These are phyloP conservation scores for Parotocinclus haroldoi DNA, from an alignment of 2,797 vertebrate genomes.

Conservation along the genomic window DNA sequence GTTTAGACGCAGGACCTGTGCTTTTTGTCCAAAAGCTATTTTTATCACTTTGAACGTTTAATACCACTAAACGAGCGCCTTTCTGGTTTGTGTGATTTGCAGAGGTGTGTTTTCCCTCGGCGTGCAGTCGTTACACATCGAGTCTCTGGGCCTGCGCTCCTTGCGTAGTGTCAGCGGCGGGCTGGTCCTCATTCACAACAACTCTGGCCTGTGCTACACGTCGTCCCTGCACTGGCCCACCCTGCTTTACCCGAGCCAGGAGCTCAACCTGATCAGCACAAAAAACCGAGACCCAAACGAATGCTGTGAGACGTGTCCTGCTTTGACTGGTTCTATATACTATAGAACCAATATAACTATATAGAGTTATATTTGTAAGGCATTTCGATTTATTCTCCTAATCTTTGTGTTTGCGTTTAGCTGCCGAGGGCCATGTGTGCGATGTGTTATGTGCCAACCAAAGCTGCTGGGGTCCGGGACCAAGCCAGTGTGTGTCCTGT, in stretches of 20 bases:
- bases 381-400: background rate
- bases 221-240: conserved; percentile 78
- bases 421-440: conserved; percentile 70
- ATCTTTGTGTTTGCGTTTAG: conserved; percentile 59
- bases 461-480: conserved; percentile 90
- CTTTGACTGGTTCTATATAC: too few species aligned
- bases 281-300: conserved; percentile 71
- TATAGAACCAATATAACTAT: too few species aligned
- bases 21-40: background rate
- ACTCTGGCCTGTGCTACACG: conserved; percentile 83
- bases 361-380: background rate
- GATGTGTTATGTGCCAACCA: conserved; percentile 74
- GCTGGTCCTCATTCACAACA: conserved; percentile 85
- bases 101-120: conserved; percentile 91
- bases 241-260: conserved; percentile 78
- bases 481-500: conserved; percentile 84
- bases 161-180: conserved; percentile 86
- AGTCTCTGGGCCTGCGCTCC: conserved; percentile 83
- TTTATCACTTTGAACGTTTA: background rate
- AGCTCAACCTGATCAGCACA: conserved; percentile 73
- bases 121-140: conserved; percentile 79
- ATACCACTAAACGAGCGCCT: too few species aligned
- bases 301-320: conserved; percentile 72
- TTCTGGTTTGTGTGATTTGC: conserved; percentile 1
- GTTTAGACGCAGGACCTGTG: too few species aligned